A percentile compares a stretch with the other conserved stretches of the same genome.
These are phyloP conservation scores for Okapia johnstoni DNA, from an alignment of 2,113 vertebrate genomes.

Conservation along the genomic window DNA sequence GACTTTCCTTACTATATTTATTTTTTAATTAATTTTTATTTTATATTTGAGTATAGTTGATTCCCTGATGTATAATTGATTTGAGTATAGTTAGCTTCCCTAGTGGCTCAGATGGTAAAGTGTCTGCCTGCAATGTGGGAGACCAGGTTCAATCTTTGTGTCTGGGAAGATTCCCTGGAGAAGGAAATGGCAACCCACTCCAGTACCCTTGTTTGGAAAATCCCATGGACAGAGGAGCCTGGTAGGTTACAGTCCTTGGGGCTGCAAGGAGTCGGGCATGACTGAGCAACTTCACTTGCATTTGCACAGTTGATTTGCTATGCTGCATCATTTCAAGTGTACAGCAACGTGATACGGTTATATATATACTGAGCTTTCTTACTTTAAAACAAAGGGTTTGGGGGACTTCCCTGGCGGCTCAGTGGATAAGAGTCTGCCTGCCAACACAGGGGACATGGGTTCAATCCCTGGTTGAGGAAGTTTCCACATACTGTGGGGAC, in stretches of 20 bases:
- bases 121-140: neutral
- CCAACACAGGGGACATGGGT: neutral
- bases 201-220: neutral
- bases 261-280: fast-evolving
- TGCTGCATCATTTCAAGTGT: neutral
- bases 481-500: neutral
- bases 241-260: neutral
- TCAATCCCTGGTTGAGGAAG: neutral
- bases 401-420: neutral
- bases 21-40: neutral
- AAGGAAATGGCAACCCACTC: neutral
- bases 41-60: neutral
- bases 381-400: neutral
- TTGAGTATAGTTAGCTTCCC: neutral
- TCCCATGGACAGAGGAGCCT: neutral
- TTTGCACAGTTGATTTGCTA: neutral
- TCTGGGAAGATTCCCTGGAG: neutral
- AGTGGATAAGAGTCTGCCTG: neutral
- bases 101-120: neutral
- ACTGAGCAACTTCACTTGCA: neutral
- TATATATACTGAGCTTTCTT: neutral
- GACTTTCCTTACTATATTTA: neutral
- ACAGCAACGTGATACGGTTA: neutral
- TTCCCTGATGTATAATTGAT: neutral
- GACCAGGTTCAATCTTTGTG: neutral